Evolutionary conservation across 2,113 vertebrate species (phyloP).

Genomic region (Hippoglossus stenolepis): DNA sequence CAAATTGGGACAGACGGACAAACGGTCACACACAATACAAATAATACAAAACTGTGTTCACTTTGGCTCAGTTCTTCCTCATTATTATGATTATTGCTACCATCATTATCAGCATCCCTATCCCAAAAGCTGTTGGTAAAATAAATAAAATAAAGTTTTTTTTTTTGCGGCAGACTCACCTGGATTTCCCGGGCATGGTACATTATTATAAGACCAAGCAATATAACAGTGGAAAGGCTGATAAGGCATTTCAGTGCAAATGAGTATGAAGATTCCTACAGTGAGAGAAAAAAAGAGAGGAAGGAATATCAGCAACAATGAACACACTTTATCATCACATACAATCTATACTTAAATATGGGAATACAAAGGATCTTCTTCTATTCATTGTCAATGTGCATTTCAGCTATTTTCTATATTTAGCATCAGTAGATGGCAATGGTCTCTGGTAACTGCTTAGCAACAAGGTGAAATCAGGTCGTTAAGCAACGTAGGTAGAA

Average conservation of each 20-base stretch:
- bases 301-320: slow-evolving; percentile 32
- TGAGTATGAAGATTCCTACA: slow-evolving; percentile 91
- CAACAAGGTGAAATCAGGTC: slow-evolving; percentile 27
- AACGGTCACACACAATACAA: too few relatives aligned
- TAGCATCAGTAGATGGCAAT: slow-evolving; percentile 4
- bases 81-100: not conserved
- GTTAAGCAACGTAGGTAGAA: not conserved
- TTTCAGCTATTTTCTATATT: slow-evolving; percentile 16
- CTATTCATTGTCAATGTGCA: not conserved
- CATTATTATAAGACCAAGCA: slow-evolving; percentile 95
- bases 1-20: too few relatives aligned
- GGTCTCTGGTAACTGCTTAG: slow-evolving; percentile 6
- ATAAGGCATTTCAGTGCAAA: slow-evolving; percentile 98
- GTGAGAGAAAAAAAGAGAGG: slow-evolving; percentile 68
- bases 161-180: slow-evolving; percentile 81
- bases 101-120: not conserved
- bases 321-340: not conserved
- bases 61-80: not conserved
- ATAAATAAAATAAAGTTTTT: not conserved
- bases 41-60: not conserved
- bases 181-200: slow-evolving; percentile 97
- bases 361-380: not conserved
- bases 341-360: not conserved
- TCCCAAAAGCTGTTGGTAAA: not conserved
- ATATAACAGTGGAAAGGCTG: slow-evolving; percentile 95